Percentiles rank a stretch among this genome's conserved stretches.
Conservation (phyloP, 1,140 invertebrate species). For the Rhynchophorus ferrugineus region DNA sequence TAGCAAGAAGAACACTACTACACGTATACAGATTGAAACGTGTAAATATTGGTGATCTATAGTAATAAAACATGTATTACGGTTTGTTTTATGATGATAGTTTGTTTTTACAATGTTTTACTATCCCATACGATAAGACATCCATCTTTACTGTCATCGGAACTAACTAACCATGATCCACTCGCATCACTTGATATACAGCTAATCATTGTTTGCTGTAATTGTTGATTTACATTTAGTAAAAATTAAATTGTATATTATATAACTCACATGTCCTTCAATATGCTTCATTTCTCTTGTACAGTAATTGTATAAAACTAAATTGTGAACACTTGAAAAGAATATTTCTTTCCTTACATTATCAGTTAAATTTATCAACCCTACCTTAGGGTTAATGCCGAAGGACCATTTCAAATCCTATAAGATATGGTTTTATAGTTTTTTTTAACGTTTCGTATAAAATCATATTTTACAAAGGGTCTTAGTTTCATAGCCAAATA, state of each 20-base stretch:
- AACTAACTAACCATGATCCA: conserved; percentile 43
- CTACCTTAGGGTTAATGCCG: conserved; percentile 45
- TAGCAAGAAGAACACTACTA: conserved; percentile 36
- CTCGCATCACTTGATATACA: conserved; percentile 11
- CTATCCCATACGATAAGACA: conserved; percentile 50
- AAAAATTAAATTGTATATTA: not conserved
- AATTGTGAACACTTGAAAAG: conserved; percentile 47
- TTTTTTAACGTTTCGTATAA: too few relatives aligned
- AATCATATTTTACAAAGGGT: conserved; percentile 26
- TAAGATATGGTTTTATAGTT: too few relatives aligned
- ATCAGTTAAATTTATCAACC: conserved; percentile 47
- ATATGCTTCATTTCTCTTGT: conserved; percentile 46
- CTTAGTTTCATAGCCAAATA: conserved; percentile 11
- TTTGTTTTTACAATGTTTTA: conserved; percentile 33
- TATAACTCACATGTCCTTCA: conserved; percentile 48
- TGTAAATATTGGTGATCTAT: conserved; percentile 44
- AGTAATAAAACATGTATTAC: conserved; percentile 4
- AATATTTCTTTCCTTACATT: conserved; percentile 41
- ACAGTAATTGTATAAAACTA: conserved; percentile 47
- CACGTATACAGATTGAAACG: conserved; percentile 45
- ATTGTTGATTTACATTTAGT: too few relatives aligned
- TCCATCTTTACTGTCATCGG: conserved; percentile 44
- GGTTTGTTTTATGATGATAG: too few relatives aligned
- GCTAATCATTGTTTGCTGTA: conserved; percentile 15
- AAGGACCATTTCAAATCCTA: conserved; percentile 49